phyloP scores from a whole-genome alignment of 2,888 invertebrate species.

The Drosophila pseudotakahashii region DNA sequence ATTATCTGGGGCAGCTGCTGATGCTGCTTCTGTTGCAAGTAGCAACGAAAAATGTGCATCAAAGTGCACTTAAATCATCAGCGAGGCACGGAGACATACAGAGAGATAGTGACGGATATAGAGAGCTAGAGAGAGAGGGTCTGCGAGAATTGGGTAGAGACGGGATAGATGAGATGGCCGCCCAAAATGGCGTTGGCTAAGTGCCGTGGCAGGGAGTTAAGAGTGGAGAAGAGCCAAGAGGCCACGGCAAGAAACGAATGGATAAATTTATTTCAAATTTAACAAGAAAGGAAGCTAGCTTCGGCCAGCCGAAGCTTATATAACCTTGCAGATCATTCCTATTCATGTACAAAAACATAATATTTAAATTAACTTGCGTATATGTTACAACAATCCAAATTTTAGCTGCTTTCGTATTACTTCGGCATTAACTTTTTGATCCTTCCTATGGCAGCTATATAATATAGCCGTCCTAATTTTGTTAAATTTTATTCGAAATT shows the following conservation, averaged over 20 bases:
- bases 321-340: too few species aligned
- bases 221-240: constrained; percentile 1
- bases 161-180: constrained; percentile 28
- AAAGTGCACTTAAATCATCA: constrained; percentile 80
- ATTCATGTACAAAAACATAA: too few species aligned
- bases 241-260: not conserved
- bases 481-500: too few species aligned
- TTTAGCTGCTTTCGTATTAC: too few species aligned
- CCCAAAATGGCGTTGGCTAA: constrained; percentile 72
- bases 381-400: too few species aligned
- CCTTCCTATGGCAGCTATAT: too few species aligned
- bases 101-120: constrained; percentile 34
- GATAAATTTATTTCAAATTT: not conserved
- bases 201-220: constrained; percentile 64
- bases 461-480: too few species aligned
- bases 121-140: constrained; percentile 16
- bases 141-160: constrained; percentile 11
- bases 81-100: constrained; percentile 79
- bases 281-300: too few species aligned
- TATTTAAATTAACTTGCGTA: too few species aligned
- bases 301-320: too few species aligned
- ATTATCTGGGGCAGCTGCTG: constrained; percentile 75
- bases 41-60: constrained; percentile 79
- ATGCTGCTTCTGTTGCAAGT: constrained; percentile 50
- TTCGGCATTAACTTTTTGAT: too few species aligned